Evolutionary conservation across 2,113 vertebrate genomes (phyloP).

Genomic region (Eurystomus gularis): DNA sequence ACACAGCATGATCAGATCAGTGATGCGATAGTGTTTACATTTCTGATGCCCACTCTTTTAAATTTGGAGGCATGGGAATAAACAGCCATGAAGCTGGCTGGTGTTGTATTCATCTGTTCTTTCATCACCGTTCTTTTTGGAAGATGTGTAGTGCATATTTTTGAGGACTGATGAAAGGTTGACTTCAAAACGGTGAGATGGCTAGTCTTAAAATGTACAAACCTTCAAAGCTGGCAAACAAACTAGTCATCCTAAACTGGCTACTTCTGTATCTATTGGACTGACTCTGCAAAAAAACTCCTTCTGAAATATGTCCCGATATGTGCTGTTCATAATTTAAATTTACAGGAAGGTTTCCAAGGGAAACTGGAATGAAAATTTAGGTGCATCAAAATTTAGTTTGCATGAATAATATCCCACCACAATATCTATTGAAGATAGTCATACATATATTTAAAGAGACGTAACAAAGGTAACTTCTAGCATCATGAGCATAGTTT

Average conservation of each 20-base stretch:
- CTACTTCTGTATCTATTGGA: not conserved
- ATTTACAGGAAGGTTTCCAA: not conserved
- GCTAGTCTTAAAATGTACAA: not conserved
- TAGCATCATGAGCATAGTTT: not conserved
- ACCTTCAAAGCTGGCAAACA: not conserved
- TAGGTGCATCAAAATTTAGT: not conserved
- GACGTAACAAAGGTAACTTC: not conserved
- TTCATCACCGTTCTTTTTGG: not conserved
- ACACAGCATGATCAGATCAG: rapidly evolving
- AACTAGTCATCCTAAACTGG: not conserved
- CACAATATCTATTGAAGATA: not conserved
- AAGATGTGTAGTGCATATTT: not conserved
- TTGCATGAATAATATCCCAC: not conserved
- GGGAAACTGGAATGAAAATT: not conserved
- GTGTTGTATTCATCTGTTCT: not conserved
- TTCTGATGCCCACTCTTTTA: not conserved
- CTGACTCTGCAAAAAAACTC: not conserved
- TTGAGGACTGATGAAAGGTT: not conserved
- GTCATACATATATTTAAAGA: not conserved
- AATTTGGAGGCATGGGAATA: not conserved
- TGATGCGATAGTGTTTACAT: not conserved
- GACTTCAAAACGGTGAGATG: not conserved
- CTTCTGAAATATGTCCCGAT: not conserved
- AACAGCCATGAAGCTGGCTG: not conserved
- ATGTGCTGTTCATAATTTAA: not conserved